Evolutionary conservation across 1,140 invertebrate genomes (phyloP).

Genomic region (Oedothorax gibbosus): DNA sequence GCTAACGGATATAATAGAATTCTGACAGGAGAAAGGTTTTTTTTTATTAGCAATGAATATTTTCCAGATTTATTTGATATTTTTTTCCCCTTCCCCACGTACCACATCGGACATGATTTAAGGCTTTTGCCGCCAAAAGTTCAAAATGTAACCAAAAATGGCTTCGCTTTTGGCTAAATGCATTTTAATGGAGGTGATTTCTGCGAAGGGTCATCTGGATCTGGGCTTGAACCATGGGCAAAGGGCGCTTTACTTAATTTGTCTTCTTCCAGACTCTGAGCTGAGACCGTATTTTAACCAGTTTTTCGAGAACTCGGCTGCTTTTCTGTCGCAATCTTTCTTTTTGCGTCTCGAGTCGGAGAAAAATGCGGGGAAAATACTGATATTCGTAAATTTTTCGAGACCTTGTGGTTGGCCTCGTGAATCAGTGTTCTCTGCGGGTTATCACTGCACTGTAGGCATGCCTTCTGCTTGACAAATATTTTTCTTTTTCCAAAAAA

Average conservation of each 20-base stretch:
- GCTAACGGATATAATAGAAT: constrained; percentile 22
- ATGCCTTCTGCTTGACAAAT: constrained; percentile 21
- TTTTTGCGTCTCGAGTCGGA: constrained; percentile 3
- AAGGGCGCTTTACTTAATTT: constrained; percentile 40
- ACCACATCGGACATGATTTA: constrained; percentile 30
- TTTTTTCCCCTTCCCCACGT: neutral
- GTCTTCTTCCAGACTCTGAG: constrained; percentile 42
- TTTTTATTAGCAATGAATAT: constrained; percentile 23
- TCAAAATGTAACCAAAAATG: constrained; percentile 47
- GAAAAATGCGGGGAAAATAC: constrained; percentile 28
- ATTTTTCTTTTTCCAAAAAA: constrained; percentile 48
- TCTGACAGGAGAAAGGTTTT: neutral
- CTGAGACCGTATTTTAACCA: constrained; percentile 46
- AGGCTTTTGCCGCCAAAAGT: neutral
- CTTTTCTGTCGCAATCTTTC: constrained; percentile 35
- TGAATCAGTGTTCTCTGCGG: constrained; percentile 46
- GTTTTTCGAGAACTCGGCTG: constrained; percentile 3
- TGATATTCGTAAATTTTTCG: constrained; percentile 55
- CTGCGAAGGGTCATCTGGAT: constrained; percentile 29
- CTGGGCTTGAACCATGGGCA: neutral
- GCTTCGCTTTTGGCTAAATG: neutral
- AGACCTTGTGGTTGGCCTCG: constrained; percentile 43
- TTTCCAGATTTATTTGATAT: constrained; percentile 37
- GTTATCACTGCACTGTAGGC: constrained; percentile 45
- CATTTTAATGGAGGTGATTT: constrained; percentile 20